Conservation (phyloP, 2,113 vertebrate species). For the Capreolus pygargus region DNA sequence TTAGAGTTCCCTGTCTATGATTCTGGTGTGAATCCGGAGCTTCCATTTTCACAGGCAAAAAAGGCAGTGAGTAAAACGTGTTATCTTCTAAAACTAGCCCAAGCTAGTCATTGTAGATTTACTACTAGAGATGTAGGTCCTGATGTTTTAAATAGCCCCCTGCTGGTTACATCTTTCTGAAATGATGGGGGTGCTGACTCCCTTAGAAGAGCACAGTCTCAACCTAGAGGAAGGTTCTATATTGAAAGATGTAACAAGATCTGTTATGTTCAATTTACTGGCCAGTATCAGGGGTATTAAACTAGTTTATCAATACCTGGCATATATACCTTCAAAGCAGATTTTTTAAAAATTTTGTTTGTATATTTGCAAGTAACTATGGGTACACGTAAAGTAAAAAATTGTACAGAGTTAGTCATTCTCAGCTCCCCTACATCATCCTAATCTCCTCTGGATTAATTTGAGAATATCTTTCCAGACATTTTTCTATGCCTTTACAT, state of each 20-base stretch:
- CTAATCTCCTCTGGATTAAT: not conserved
- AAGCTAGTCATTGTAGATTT: not conserved
- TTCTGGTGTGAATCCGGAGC: not conserved
- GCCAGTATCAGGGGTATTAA: not conserved
- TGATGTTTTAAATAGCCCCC: not conserved
- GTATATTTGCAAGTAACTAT: not conserved
- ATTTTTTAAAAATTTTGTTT: not conserved
- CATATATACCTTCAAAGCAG: not conserved
- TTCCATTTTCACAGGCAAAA: not conserved
- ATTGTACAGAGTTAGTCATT: not conserved
- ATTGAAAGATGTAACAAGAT: not conserved
- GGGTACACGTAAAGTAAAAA: slow-evolving; percentile 7
- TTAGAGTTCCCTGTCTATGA: not conserved
- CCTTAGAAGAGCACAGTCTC: not conserved
- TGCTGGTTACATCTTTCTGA: not conserved
- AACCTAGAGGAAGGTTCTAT: not conserved
- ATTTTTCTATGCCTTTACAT: slow-evolving; percentile 6
- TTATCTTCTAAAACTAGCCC: not conserved
- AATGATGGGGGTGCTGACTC: not conserved
- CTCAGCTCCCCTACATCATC: not conserved
- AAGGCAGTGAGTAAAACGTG: not conserved
- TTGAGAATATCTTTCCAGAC: not conserved
- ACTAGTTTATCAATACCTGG: not conserved
- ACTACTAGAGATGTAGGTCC: not conserved
- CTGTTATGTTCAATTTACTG: not conserved